phyloP scores from a whole-genome alignment of 2,888 invertebrate genomes.

The Mantis religiosa region DNA sequence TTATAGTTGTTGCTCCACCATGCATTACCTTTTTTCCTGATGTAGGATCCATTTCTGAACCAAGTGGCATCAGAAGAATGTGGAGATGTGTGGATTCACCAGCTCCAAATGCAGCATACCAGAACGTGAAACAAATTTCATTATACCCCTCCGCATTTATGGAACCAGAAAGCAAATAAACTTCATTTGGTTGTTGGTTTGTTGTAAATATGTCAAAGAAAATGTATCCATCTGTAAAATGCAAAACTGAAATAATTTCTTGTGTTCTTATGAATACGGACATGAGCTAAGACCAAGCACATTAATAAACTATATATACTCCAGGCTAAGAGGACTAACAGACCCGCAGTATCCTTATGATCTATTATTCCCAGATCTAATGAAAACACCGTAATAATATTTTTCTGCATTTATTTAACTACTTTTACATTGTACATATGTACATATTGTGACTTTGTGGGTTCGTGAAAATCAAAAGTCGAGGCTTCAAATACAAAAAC shows the following conservation, averaged over 20 bases:
- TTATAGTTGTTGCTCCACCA: too few relatives aligned
- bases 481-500: too few relatives aligned
- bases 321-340: background rate
- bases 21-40: background rate
- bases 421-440: too few relatives aligned
- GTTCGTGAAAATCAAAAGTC: too few relatives aligned
- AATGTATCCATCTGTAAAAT: slow-evolving; percentile 41
- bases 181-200: slow-evolving; percentile 35
- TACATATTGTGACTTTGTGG: too few relatives aligned
- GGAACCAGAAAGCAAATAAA: slow-evolving; percentile 36
- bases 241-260: background rate
- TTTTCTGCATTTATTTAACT: too few relatives aligned
- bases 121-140: slow-evolving; percentile 43
- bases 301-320: too few relatives aligned
- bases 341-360: too few relatives aligned
- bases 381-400: too few relatives aligned
- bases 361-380: too few relatives aligned
- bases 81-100: slow-evolving; percentile 37
- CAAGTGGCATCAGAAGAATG: background rate
- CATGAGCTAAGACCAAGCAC: too few relatives aligned
- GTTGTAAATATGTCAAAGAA: slow-evolving; percentile 46
- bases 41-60: background rate
- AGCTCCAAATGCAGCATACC: slow-evolving; percentile 42
- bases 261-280: too few relatives aligned
- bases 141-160: slow-evolving; percentile 32